Conservation (phyloP, 92 coral and sea anemone species). For the Actinernus sp. region DNA sequence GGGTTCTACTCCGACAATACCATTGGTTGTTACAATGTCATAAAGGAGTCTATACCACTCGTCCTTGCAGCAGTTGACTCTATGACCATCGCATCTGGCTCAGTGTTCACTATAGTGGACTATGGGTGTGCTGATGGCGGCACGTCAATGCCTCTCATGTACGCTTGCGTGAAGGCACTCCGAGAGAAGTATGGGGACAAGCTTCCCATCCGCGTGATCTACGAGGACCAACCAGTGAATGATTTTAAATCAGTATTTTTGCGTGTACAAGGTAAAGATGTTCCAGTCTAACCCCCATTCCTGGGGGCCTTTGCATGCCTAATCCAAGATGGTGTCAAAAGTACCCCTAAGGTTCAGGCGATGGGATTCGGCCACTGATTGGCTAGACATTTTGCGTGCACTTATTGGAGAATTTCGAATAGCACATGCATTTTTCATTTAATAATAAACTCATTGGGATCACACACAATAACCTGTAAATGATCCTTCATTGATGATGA, state of each 20-base stretch:
- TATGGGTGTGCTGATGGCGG: constrained; percentile 86
- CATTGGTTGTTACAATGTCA: constrained; percentile 78
- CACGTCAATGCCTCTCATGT: constrained; percentile 77
- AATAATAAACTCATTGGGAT: no score
- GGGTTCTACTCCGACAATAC: constrained; percentile 87
- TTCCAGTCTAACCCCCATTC: no score
- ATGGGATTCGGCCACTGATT: no score
- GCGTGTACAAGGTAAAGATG: constrained; percentile 71
- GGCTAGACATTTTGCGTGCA: no score
- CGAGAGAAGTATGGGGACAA: constrained; percentile 67
- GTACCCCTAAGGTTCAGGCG: no score
- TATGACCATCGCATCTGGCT: constrained; percentile 12
- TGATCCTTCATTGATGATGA: no score
- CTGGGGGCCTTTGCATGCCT: no score
- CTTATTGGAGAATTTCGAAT: no score
- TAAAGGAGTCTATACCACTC: constrained; percentile 60
- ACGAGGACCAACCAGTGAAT: constrained; percentile 87
- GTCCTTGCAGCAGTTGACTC: constrained; percentile 44
- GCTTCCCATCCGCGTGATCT: constrained; percentile 67
- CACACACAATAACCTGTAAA: no score
- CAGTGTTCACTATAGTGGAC: constrained; percentile 52
- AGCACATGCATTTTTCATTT: no score
- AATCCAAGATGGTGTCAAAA: no score
- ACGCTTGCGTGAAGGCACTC: constrained; percentile 71
- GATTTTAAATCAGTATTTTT: constrained; percentile 81